A percentile compares a stretch with the other conserved stretches of the same genome.
These are phyloP conservation scores for Vesta saturnalis DNA, from an alignment of 2,888 invertebrate species.

Conservation along the genomic window DNA sequence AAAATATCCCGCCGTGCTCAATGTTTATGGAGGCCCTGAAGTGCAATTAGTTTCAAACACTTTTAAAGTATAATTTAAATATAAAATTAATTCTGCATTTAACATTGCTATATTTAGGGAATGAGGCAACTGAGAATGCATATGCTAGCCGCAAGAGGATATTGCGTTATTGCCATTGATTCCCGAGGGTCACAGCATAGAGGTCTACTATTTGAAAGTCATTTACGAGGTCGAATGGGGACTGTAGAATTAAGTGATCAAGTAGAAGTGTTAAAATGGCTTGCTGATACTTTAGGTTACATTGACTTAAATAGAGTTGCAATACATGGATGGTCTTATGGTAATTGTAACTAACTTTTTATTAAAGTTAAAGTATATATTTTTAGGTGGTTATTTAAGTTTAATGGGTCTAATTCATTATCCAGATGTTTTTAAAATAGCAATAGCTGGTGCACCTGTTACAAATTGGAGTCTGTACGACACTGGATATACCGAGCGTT, in stretches of 20 bases:
- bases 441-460: conserved; percentile 97
- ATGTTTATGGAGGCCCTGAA: conserved; percentile 98
- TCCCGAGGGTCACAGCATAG: conserved; percentile 95
- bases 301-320: conserved; percentile 94
- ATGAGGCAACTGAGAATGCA: conserved; percentile 92
- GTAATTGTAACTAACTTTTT: conserved; percentile 58
- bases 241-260: conserved; percentile 94
- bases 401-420: conserved; percentile 93
- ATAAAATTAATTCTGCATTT: not conserved
- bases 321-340: conserved; percentile 99
- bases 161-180: conserved; percentile 95
- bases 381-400: conserved; percentile 87
- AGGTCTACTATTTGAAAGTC: conserved; percentile 91
- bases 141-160: conserved; percentile 94
- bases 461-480: conserved; percentile 98
- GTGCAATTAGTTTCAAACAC: conserved; percentile 97
- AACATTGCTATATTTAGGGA: conserved; percentile 67
- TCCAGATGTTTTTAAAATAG: conserved; percentile 93
- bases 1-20: conserved; percentile 92
- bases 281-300: conserved; percentile 84
- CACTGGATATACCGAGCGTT: conserved; percentile 98
- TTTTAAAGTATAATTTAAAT: conserved; percentile 74
- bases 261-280: conserved; percentile 87
- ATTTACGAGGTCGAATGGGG: conserved; percentile 91
- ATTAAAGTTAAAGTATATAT: conserved; percentile 18